These are phyloP conservation scores for Leucoma salicis DNA, from an alignment of 2,888 invertebrate genomes.

Conservation along the genomic window DNA sequence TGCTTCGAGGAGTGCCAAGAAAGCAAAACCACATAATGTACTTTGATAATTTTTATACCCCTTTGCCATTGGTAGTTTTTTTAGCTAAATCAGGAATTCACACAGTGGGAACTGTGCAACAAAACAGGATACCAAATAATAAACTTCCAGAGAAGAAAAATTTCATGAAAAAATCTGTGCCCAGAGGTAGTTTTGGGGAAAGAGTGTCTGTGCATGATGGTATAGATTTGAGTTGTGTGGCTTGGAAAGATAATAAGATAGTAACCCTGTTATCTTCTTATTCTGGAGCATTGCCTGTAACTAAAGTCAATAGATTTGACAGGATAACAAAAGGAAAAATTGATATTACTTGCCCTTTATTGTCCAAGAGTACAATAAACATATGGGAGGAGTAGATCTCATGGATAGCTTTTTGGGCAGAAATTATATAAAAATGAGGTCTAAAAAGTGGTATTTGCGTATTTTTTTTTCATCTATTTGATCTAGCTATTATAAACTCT, in stretches of 20 bases:
- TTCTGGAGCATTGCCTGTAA: conserved; percentile 41
- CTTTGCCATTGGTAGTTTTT: conserved; percentile 33
- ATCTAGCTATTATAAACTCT: conserved; percentile 41
- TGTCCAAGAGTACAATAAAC: conserved; percentile 28
- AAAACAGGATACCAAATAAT: conserved; percentile 34
- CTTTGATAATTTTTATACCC: conserved; percentile 25
- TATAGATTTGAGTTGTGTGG: conserved; percentile 38
- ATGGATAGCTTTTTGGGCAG: conserved; percentile 46
- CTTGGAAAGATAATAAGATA: conserved; percentile 48
- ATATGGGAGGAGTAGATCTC: conserved; percentile 47
- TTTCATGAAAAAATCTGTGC: conserved; percentile 44
- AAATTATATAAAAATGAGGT: conserved; percentile 38
- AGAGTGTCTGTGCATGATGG: conserved; percentile 40
- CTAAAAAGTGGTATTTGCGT: conserved; percentile 49
- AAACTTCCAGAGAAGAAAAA: conserved; percentile 33
- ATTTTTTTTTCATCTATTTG: conserved; percentile 45
- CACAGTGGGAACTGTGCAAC: conserved; percentile 34
- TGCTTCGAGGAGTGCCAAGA: conserved; percentile 36
- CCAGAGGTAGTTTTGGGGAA: conserved; percentile 46
- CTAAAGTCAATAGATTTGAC: conserved; percentile 15
- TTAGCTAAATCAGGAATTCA: conserved; percentile 37
- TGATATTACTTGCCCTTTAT: conserved; percentile 46
- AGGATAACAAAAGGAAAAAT: conserved; percentile 34
- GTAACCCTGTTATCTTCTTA: conserved; percentile 41
- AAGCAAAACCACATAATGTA: conserved; percentile 31